These are phyloP conservation scores for Poeciliopsis turneri DNA, from an alignment of 2,797 vertebrate species.

Conservation along the genomic window DNA sequence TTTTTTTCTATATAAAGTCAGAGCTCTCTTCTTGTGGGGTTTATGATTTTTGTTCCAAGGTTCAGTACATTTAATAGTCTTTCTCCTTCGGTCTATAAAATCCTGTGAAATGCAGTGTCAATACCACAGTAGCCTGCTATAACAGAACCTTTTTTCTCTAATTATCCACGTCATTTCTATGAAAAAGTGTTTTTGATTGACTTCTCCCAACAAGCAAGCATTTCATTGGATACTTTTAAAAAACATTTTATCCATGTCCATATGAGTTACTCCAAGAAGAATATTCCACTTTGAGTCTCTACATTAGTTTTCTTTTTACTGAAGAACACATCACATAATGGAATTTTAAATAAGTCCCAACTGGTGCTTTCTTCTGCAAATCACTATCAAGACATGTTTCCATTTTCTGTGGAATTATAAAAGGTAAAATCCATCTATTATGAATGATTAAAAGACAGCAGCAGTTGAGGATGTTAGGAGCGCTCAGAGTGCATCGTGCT, in stretches of 20 bases:
- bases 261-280: constrained; percentile 16
- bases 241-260: constrained; percentile 20
- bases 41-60: constrained; percentile 47
- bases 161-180: constrained; percentile 53
- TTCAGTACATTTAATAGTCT: constrained; percentile 58
- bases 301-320: constrained; percentile 18
- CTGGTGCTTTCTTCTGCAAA: constrained; percentile 46
- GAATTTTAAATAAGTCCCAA: constrained; percentile 20
- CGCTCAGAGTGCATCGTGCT: constrained; percentile 49
- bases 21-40: constrained; percentile 28
- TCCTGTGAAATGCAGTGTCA: constrained; percentile 51
- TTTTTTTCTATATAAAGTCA: constrained; percentile 36
- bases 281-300: constrained; percentile 8
- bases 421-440: constrained; percentile 73
- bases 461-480: constrained; percentile 54
- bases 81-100: constrained; percentile 45
- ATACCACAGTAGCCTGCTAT: constrained; percentile 26
- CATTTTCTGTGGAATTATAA: constrained; percentile 75
- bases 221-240: constrained; percentile 37
- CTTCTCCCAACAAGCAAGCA: constrained; percentile 25
- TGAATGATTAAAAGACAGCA: constrained; percentile 69
- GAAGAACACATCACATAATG: constrained; percentile 33
- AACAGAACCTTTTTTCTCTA: constrained; percentile 22
- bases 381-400: constrained; percentile 64
- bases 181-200: constrained; percentile 49